phyloP scores from a whole-genome alignment of 2,888 invertebrate species.

The Noctua janthina region DNA sequence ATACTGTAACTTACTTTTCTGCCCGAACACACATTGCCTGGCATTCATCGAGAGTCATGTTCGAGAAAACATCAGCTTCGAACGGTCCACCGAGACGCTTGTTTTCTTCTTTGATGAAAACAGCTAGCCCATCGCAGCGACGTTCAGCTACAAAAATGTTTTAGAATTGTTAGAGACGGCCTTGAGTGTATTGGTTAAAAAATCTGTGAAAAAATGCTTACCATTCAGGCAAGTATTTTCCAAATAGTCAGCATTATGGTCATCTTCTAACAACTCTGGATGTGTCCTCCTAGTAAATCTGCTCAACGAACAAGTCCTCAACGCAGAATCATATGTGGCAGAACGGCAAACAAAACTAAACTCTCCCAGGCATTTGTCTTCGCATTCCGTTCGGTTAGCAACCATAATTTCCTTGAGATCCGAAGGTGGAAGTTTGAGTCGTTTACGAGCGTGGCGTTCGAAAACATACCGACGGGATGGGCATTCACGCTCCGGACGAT shows the following conservation, averaged over 20 bases:
- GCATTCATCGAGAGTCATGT: slow-evolving; percentile 96
- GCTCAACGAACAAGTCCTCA: slow-evolving; percentile 95
- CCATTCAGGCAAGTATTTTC: slow-evolving; percentile 97
- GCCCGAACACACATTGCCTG: slow-evolving; percentile 96
- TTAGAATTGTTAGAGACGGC: not conserved
- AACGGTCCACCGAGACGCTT: slow-evolving; percentile 96
- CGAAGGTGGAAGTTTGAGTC: slow-evolving; percentile 94
- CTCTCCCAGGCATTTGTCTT: slow-evolving; percentile 97
- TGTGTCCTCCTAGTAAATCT: slow-evolving; percentile 96
- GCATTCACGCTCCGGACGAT: slow-evolving; percentile 96
- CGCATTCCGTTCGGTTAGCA: slow-evolving; percentile 96
- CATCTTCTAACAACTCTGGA: slow-evolving; percentile 95
- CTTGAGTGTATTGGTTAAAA: not conserved
- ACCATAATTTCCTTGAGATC: slow-evolving; percentile 96
- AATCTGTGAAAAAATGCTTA: slow-evolving; percentile 75
- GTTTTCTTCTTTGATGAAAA: slow-evolving; percentile 97
- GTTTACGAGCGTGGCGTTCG: slow-evolving; percentile 96
- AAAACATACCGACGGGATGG: slow-evolving; percentile 97
- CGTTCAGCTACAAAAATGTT: slow-evolving; percentile 92
- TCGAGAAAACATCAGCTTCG: slow-evolving; percentile 96
- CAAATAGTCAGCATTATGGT: slow-evolving; percentile 96
- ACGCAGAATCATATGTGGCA: slow-evolving; percentile 94
- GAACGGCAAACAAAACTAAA: slow-evolving; percentile 97
- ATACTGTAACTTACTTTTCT: slow-evolving; percentile 92
- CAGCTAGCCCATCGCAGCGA: slow-evolving; percentile 96